Evolutionary conservation across 2,888 invertebrate species (phyloP).

Genomic region (Elysia crispata): DNA sequence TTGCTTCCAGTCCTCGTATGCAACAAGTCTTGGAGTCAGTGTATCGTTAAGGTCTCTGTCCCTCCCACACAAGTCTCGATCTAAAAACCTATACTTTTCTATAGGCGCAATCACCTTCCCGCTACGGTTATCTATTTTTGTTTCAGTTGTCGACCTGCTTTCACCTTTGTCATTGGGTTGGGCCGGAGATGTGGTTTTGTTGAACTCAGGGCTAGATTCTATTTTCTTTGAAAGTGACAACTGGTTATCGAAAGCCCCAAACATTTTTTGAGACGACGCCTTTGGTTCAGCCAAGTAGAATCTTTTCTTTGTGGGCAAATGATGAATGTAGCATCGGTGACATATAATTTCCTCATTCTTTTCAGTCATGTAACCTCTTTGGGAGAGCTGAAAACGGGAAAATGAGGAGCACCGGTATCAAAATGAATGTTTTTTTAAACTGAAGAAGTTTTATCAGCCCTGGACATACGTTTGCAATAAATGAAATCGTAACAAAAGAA

Average conservation of each 20-base stretch:
- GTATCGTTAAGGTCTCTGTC: conserved; percentile 38
- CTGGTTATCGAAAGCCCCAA: background rate
- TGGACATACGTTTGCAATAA: too few relatives aligned
- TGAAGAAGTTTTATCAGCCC: too few relatives aligned
- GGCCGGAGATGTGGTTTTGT: background rate
- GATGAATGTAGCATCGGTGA: conserved; percentile 65
- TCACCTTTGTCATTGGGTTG: background rate
- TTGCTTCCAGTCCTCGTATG: conserved; percentile 43
- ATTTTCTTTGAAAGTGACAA: background rate
- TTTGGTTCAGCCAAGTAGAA: conserved; percentile 53
- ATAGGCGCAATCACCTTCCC: background rate
- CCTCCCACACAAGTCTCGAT: conserved; percentile 27
- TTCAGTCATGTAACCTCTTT: conserved; percentile 49
- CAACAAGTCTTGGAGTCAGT: conserved; percentile 40
- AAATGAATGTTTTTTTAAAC: too few relatives aligned
- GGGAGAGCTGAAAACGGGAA: background rate
- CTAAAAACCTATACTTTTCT: conserved; percentile 34
- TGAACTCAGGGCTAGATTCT: background rate
- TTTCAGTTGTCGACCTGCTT: background rate
- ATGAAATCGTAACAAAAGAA: too few relatives aligned
- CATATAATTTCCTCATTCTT: conserved; percentile 64
- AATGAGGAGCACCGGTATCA: too few relatives aligned
- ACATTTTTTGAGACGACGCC: conserved; percentile 16
- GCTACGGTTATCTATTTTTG: background rate
- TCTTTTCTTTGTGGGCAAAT: conserved; percentile 63